A percentile compares a stretch with the other conserved stretches of the same genome.
phyloP scores from a whole-genome alignment of 1,140 invertebrate genomes.

The Drosophila pseudoobscura region DNA sequence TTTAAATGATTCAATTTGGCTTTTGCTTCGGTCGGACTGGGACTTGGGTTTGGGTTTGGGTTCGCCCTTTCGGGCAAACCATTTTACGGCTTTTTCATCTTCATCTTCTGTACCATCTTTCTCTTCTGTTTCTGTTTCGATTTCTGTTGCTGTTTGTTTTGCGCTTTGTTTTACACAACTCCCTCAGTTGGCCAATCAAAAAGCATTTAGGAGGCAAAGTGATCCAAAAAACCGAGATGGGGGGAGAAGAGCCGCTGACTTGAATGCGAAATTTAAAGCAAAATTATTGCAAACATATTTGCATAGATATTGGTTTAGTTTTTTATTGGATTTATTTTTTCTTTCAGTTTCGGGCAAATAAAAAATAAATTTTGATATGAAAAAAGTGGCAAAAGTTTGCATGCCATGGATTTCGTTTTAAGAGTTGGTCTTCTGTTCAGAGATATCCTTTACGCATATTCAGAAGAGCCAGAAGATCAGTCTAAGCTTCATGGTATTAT shows the following conservation, averaged over 20 bases:
- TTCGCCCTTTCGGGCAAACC: slow-evolving; percentile 30
- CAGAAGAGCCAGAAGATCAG: too few species aligned
- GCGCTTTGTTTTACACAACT: slow-evolving; percentile 38
- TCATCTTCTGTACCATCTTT: neutral
- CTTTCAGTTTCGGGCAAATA: slow-evolving; percentile 1
- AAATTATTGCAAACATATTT: slow-evolving; percentile 34
- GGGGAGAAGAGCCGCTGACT: neutral
- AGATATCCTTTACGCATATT: too few species aligned
- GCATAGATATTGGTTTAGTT: slow-evolving; percentile 9
- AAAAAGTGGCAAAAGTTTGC: too few species aligned
- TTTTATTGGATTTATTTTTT: slow-evolving; percentile 6
- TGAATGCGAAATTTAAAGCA: slow-evolving; percentile 12
- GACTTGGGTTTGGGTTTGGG: neutral
- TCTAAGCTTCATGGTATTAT: too few species aligned
- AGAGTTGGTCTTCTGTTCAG: too few species aligned
- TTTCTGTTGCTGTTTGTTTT: slow-evolving; percentile 13
- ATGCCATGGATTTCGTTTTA: too few species aligned
- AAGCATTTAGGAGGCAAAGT: slow-evolving; percentile 8
- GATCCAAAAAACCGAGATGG: neutral
- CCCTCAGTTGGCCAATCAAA: slow-evolving; percentile 20
- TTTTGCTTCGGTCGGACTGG: slow-evolving; percentile 21
- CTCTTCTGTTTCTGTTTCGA: slow-evolving; percentile 2
- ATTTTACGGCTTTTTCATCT: slow-evolving; percentile 14
- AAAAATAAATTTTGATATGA: neutral
- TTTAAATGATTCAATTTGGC: slow-evolving; percentile 52